These are phyloP conservation scores for Caenorhabditis sinica DNA, from an alignment of 2,888 invertebrate species.

Conservation along the genomic window DNA sequence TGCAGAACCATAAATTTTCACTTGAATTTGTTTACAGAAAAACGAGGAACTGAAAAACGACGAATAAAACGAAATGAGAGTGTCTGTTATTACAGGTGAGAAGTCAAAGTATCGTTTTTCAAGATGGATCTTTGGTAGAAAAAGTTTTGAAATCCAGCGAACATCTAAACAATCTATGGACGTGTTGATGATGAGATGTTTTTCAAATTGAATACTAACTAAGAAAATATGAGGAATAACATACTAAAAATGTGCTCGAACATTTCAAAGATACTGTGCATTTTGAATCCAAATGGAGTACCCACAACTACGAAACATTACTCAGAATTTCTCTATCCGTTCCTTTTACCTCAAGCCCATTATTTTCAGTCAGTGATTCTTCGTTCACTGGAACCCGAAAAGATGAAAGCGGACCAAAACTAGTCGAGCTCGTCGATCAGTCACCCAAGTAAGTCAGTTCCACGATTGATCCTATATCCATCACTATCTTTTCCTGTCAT, in stretches of 20 bases:
- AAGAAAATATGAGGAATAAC: too few species aligned
- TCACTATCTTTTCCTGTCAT: neutral
- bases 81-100: conserved; percentile 60
- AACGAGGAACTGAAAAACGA: conserved; percentile 28
- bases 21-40: conserved; percentile 50
- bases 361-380: conserved; percentile 76
- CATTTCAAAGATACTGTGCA: too few species aligned
- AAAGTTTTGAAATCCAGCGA: neutral
- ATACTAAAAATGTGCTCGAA: too few species aligned
- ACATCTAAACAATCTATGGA: neutral
- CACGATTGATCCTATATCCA: neutral
- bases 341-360: neutral
- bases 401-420: conserved; percentile 78
- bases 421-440: conserved; percentile 63
- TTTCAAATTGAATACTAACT: too few species aligned
- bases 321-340: neutral
- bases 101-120: conserved; percentile 39
- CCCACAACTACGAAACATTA: too few species aligned
- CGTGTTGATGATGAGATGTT: neutral
- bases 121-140: conserved; percentile 26
- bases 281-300: too few species aligned
- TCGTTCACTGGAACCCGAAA: conserved; percentile 66
- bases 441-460: conserved; percentile 37
- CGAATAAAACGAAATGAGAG: conserved; percentile 45
- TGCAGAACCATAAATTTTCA: conserved; percentile 21